phyloP scores from a whole-genome alignment of 1,140 invertebrate species.

The Lucilia cuprina region DNA sequence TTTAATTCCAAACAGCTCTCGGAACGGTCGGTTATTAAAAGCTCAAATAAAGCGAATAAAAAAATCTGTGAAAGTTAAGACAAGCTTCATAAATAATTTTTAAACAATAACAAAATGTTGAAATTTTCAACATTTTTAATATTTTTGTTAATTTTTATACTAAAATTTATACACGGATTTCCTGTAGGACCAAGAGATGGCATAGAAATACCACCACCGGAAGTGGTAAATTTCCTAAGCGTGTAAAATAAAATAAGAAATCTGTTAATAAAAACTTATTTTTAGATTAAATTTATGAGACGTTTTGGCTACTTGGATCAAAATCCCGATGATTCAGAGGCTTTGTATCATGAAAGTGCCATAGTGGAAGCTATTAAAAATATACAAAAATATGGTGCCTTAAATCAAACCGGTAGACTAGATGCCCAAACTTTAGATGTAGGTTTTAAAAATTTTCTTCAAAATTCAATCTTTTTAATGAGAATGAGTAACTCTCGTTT shows the following conservation, averaged over 20 bases:
- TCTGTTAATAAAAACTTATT: conserved; percentile 37
- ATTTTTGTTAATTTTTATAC: neutral
- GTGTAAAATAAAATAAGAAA: conserved; percentile 37
- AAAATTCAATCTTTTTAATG: neutral
- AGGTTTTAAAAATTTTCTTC: conserved; percentile 42
- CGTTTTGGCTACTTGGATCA: conserved; percentile 69
- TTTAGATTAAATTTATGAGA: conserved; percentile 69
- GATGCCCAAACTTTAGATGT: conserved; percentile 69
- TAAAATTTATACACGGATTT: neutral
- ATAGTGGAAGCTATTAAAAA: conserved; percentile 68
- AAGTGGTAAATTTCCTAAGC: conserved; percentile 37
- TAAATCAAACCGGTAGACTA: conserved; percentile 70
- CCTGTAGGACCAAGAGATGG: neutral
- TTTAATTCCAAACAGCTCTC: conserved; percentile 1
- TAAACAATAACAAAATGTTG: neutral
- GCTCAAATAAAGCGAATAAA: neutral
- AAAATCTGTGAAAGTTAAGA: neutral
- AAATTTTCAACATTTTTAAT: neutral
- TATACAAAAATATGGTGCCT: conserved; percentile 73
- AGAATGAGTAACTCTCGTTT: neutral
- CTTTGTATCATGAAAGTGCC: conserved; percentile 68
- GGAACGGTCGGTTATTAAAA: neutral
- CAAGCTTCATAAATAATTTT: no score
- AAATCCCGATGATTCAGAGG: conserved; percentile 63
- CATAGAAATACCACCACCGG: conserved; percentile 41